Evolutionary conservation across 2,113 vertebrate genomes (phyloP).

Genomic region (Psophia crepitans): DNA sequence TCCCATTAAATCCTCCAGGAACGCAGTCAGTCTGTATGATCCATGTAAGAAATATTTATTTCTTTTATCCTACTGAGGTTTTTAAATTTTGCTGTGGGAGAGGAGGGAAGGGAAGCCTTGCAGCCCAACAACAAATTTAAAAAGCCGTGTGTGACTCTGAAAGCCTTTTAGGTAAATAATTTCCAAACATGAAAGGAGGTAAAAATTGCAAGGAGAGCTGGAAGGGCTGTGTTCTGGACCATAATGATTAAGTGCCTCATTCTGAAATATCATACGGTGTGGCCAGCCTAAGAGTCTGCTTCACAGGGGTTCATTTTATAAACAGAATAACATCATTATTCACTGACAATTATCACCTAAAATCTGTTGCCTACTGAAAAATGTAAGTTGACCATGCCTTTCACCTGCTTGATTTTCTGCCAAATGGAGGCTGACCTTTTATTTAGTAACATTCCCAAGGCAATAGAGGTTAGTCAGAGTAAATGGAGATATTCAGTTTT

Average conservation of each 20-base stretch:
- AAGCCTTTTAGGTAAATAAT: background rate
- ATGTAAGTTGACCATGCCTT: background rate
- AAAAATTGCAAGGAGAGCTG: background rate
- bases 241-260: background rate
- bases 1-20: background rate
- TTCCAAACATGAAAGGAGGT: background rate
- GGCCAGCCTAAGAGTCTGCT: background rate
- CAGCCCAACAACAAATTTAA: background rate
- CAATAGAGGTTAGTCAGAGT: background rate
- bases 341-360: background rate
- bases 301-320: background rate
- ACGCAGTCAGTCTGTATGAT: accelerated
- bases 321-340: background rate
- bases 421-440: background rate
- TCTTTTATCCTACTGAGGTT: background rate
- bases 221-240: background rate
- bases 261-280: background rate
- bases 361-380: background rate
- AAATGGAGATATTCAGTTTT: background rate
- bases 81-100: background rate
- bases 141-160: background rate
- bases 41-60: background rate
- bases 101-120: background rate
- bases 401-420: background rate
- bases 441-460: background rate